Conservation (phyloP, 2,113 vertebrate genomes). For the Eptatretus burgeri region DNA sequence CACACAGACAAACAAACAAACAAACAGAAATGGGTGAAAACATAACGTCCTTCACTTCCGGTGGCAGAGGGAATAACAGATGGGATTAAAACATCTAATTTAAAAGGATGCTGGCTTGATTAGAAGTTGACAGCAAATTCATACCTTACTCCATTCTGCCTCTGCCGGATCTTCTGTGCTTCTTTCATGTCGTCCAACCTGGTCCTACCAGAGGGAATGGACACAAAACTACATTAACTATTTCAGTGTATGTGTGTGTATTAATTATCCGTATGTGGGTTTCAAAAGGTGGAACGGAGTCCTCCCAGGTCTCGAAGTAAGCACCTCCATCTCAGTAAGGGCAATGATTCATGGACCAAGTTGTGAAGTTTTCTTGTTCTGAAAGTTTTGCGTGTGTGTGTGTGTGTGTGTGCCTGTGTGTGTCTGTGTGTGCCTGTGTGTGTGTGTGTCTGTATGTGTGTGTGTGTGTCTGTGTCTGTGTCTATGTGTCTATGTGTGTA, state of each 20-base stretch:
- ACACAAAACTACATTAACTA: too few relatives aligned
- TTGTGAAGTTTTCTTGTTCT: too few relatives aligned
- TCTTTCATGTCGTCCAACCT: not conserved
- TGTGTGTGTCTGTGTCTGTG: not conserved
- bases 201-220: not conserved
- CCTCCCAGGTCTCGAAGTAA: too few relatives aligned
- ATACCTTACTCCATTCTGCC: slow-evolving; percentile 3
- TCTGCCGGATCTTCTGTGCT: slow-evolving; percentile 2
- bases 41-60: not conserved
- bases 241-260: not conserved
- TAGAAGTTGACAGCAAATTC: not conserved
- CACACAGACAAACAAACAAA: too few relatives aligned
- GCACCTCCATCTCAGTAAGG: too few relatives aligned
- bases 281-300: too few relatives aligned
- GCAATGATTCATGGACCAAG: too few relatives aligned
- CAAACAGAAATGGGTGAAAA: too few relatives aligned
- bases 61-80: not conserved
- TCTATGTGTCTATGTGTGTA: not conserved
- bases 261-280: not conserved
- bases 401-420: not conserved
- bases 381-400: not conserved
- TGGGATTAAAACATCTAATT: not conserved
- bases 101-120: too few relatives aligned
- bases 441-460: not conserved
- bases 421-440: not conserved